Evolutionary conservation across 1,140 invertebrate species (phyloP).

Genomic region (Augochlora pura): DNA sequence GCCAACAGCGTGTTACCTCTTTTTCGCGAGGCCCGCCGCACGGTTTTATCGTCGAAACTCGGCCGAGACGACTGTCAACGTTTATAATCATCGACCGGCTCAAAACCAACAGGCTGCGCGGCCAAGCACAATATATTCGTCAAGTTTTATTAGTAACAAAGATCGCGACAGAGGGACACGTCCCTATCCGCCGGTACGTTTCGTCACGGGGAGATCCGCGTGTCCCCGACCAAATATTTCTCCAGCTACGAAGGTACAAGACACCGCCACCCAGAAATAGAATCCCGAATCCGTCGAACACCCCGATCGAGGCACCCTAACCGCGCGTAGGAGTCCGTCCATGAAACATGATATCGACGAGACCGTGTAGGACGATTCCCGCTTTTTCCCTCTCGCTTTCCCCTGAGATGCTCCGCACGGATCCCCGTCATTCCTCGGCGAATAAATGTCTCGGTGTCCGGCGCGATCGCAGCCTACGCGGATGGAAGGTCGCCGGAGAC

Average conservation of each 20-base stretch:
- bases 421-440: conserved; percentile 37
- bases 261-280: conserved; percentile 2
- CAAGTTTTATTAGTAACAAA: neutral
- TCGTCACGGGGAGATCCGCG: too few species aligned
- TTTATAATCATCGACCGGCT: neutral
- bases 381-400: conserved; percentile 32
- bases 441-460: conserved; percentile 72
- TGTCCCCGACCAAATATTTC: neutral
- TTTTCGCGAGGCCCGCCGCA: too few species aligned
- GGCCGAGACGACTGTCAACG: neutral
- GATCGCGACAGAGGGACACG: neutral
- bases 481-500: conserved; percentile 17
- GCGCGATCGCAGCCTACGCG: conserved; percentile 59
- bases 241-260: neutral
- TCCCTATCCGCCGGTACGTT: too few species aligned
- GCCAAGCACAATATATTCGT: neutral
- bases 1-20: neutral
- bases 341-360: conserved; percentile 69
- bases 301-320: neutral
- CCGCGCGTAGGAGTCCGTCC: conserved; percentile 12
- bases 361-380: conserved; percentile 38
- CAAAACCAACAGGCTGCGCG: neutral
- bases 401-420: neutral
- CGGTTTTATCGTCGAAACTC: too few species aligned
- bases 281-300: neutral